These are phyloP conservation scores for Hippocampus zosterae DNA, from an alignment of 2,113 vertebrate species.

Conservation along the genomic window DNA sequence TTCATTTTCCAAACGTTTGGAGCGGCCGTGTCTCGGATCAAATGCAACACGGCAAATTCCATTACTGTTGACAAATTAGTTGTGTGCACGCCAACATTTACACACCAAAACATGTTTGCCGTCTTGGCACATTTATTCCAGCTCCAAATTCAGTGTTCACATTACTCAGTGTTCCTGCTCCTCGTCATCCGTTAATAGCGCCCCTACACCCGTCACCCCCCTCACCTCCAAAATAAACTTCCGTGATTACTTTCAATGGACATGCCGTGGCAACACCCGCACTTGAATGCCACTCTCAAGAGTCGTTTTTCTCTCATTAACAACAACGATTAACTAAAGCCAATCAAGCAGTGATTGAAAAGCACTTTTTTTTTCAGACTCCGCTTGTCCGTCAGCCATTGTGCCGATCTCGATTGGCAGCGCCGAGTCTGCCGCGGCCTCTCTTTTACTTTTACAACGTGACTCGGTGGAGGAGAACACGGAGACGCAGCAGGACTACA, in stretches of 20 bases:
- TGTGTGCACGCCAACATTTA: too few species aligned
- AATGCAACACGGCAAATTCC: too few species aligned
- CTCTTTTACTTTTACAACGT: slow-evolving; percentile 16
- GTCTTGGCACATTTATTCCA: slow-evolving; percentile 5
- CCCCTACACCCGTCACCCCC: too few species aligned
- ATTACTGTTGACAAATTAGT: too few species aligned
- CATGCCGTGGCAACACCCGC: slow-evolving; percentile 47
- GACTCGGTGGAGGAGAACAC: slow-evolving; percentile 18
- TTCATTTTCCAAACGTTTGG: too few species aligned
- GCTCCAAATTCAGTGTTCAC: slow-evolving; percentile 16
- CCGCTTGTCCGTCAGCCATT: slow-evolving; percentile 43
- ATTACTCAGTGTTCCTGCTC: slow-evolving; percentile 6
- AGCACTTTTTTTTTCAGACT: slow-evolving; percentile 53
- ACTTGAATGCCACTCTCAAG: slow-evolving; percentile 58
- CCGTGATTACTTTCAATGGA: slow-evolving; percentile 54
- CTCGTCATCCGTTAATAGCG: slow-evolving; percentile 47
- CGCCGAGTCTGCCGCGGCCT: slow-evolving; percentile 38
- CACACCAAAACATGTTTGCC: slow-evolving; percentile 6
- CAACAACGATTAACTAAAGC: slow-evolving; percentile 52
- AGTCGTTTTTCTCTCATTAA: slow-evolving; percentile 29
- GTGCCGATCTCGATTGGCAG: slow-evolving; percentile 46
- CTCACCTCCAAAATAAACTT: too few species aligned
- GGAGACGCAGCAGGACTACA: slow-evolving; percentile 10
- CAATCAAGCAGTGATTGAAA: slow-evolving; percentile 68
- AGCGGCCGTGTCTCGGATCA: too few species aligned